Evolutionary conservation across 2,888 invertebrate species (phyloP).

Genomic region (Agrochola lychnidis): DNA sequence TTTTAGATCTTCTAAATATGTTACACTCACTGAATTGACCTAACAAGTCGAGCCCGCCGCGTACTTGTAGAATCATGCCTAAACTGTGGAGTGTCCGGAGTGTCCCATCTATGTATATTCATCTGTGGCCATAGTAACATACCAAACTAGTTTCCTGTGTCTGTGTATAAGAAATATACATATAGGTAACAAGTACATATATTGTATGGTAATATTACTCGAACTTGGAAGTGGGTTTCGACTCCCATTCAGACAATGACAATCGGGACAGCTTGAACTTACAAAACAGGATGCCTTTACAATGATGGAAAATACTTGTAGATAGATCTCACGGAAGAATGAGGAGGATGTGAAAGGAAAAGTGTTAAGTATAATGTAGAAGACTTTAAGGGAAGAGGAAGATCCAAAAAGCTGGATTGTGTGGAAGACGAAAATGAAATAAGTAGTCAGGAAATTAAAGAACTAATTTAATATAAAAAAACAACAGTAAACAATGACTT

Average conservation of each 20-base stretch:
- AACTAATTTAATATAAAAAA: too few relatives aligned
- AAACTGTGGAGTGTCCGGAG: too few relatives aligned
- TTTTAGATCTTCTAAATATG: too few relatives aligned
- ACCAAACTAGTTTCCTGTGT: conserved; percentile 22
- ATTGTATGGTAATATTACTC: conserved; percentile 31
- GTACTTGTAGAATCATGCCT: too few relatives aligned
- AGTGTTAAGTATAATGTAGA: not conserved
- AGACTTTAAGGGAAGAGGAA: not conserved
- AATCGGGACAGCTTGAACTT: not conserved
- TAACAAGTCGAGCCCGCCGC: too few relatives aligned
- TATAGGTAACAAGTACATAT: not conserved
- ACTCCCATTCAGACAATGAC: not conserved
- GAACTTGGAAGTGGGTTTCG: not conserved
- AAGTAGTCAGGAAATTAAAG: too few relatives aligned
- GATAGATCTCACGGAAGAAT: not conserved
- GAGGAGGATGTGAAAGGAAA: not conserved
- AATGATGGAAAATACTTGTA: not conserved
- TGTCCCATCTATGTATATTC: too few relatives aligned
- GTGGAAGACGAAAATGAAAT: not conserved
- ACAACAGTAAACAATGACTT: too few relatives aligned
- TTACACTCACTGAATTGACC: too few relatives aligned
- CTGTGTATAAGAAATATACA: not conserved
- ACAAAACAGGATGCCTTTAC: not conserved
- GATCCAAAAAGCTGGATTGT: not conserved
- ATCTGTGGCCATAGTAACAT: conserved; percentile 1